Evolutionary conservation across 2,797 vertebrate species (phyloP), one percentile per base, ranked within the genome.

Genomic region (Paratrypauchen microcephalus): DNA sequence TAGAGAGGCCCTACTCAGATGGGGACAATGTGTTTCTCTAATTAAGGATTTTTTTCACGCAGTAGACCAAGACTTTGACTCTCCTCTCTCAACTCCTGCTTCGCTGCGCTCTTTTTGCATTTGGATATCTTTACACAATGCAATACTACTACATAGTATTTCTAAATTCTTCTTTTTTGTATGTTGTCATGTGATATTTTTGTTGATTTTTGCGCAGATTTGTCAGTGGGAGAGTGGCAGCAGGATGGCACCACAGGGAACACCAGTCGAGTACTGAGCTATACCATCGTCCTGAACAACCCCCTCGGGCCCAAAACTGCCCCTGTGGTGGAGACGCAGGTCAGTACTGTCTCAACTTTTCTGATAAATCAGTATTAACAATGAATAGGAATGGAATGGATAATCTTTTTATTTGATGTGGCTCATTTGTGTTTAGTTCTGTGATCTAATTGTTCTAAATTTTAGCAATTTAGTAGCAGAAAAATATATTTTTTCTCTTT

Each of bases 271-370:
- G 93, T 96, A 73, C 90, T 97, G 30, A 95, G 94, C 56, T 97
- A 97, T 84, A 96, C 95, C 80, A 96, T 97, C 60, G 93, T 95
- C 71, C 95, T 97, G 90, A 96, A 92, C 93, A 97, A 97, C 89
- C 96, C 96, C 0, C 90, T 97, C 55, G 95, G 96, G 52, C 96
- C 96, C 65, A 97, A 96, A 84, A 95, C 94, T 0, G 96, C 96
- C 39, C 93, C 95, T 0, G 96, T 95, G 71, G 94, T 96, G 72
- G 96, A 97, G 86, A 97, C 95, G 0, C 96, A 97, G 95, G 96
- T 96, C 64, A 80, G 92, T 73, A 30, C 32, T 21, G 21, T 5
- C 12, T 41, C n/a, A 52, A 7, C 50, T n/a, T 52, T 21, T 52
- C 1, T 36, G 32, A 7, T 9, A 36, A 36, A 2, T 9, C 7